Base-by-base conservation (phyloP, 1,140 invertebrate species). In the Sinonovacula constricta region DNA sequence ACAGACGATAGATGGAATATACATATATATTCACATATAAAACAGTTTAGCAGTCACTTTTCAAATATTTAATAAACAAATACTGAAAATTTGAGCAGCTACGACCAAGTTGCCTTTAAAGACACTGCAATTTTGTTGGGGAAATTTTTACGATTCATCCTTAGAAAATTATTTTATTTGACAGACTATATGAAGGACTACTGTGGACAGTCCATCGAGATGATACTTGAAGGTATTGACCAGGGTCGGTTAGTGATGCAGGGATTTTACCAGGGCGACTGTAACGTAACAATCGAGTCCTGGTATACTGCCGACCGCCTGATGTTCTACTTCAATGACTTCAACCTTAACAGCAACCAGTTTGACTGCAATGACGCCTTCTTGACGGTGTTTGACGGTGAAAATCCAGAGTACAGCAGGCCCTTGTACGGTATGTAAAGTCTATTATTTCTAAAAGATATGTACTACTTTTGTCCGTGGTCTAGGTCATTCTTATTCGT, bases 141-240 rank as follows among this genome's bases (percentile, higher is more conserved):
- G n/a, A n/a, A n/a, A n/a, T n/a, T n/a, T n/a, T n/a, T n/a, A n/a
- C n/a, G n/a, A n/a, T n/a, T n/a, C n/a, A n/a, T n/a, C n/a, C n/a
- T n/a, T n/a, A n/a, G n/a, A n/a, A n/a, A n/a, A n/a, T n/a, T 12
- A 4, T 3, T 51, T 22, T 33, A n/a, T 56, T 18, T 12, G 30
- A 67, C 68, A 71, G 68, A 39, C 36, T 57, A 59, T 36, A 71
- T 71, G 68, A 56, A 56, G 15, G 54, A 71, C 2, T 60, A 71
- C 26, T 71, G 68, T 26, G 56, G 54, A 1, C 12, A 26, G 26
- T 22, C 14, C 15, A 71, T 71, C 28, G 67, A 69, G 1, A 69
- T 69, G 53, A 36, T 30, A 4, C 1, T 67, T 26, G 14, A 26
- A 31, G 56, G 53, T 33, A 49, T 34, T 30, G 49, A 54, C 28